Percentiles rank a stretch among this genome's conserved stretches.
phyloP scores from a whole-genome alignment of 2,113 vertebrate genomes.

The Picathartes gymnocephalus region DNA sequence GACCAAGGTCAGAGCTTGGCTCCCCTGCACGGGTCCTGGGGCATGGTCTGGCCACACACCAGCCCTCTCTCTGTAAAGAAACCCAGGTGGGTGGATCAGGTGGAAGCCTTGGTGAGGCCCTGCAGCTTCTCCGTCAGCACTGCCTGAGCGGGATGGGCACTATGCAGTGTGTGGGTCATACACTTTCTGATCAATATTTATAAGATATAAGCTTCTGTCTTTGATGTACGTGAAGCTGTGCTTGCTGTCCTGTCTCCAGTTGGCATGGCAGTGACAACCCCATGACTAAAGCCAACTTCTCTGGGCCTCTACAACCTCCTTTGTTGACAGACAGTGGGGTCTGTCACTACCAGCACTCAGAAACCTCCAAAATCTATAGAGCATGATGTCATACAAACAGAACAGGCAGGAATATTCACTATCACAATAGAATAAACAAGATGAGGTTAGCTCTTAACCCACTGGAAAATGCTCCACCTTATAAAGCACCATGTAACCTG shows the following conservation, averaged over 20 bases:
- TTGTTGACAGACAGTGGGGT: not conserved
- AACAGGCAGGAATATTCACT: not conserved
- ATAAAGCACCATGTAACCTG: not conserved
- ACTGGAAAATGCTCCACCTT: not conserved
- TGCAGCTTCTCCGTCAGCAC: not conserved
- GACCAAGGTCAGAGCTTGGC: not conserved
- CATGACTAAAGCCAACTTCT: not conserved
- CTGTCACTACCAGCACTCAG: not conserved
- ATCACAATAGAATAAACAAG: not conserved
- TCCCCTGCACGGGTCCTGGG: not conserved
- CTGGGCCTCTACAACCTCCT: not conserved
- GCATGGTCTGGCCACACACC: not conserved
- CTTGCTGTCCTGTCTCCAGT: not conserved
- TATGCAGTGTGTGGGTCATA: rapidly evolving
- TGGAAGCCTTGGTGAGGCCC: not conserved
- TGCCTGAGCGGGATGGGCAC: rapidly evolving
- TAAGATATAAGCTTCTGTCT: not conserved
- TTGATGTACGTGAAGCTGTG: not conserved
- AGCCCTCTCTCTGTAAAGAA: not conserved
- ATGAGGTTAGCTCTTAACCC: not conserved
- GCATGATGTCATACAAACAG: not conserved
- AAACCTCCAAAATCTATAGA: not conserved
- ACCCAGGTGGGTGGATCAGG: rapidly evolving
- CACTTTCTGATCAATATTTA: not conserved
- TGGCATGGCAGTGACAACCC: rapidly evolving